A percentile compares a stretch with the other conserved stretches of the same genome.
Conservation (phyloP, 2,113 vertebrate genomes). For the Himantopus leucocephalus region DNA sequence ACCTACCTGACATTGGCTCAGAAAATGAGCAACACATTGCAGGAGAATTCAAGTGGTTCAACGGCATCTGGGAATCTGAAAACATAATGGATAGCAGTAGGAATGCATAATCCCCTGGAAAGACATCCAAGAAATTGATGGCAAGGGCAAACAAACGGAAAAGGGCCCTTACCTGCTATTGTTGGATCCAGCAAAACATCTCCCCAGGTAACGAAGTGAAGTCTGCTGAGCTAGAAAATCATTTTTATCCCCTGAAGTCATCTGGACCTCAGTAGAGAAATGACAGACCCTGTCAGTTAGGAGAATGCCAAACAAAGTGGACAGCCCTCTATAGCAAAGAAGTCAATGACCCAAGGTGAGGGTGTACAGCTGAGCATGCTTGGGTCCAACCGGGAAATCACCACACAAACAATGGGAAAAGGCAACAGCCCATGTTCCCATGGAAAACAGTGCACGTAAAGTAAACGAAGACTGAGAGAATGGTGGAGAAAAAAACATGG, state of each 20-base stretch:
- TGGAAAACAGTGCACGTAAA: neutral
- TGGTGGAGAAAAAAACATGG: neutral
- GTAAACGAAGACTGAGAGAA: neutral
- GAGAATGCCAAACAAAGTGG: neutral
- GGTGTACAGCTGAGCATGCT: neutral
- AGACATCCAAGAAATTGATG: conserved; percentile 18
- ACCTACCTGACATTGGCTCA: conserved; percentile 23
- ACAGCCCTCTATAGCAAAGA: neutral
- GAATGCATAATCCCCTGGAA: conserved; percentile 43
- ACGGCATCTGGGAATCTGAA: conserved; percentile 39
- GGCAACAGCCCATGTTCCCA: neutral
- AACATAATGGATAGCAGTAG: conserved; percentile 51
- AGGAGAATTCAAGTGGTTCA: conserved; percentile 15
- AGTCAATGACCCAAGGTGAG: neutral
- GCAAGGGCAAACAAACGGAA: conserved; percentile 3
- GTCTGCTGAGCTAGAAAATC: neutral
- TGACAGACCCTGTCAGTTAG: neutral
- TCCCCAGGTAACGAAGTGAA: neutral
- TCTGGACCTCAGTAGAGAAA: neutral
- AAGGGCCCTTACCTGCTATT: neutral
- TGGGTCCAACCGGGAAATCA: neutral
- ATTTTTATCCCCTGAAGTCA: conserved; percentile 26
- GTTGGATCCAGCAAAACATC: neutral
- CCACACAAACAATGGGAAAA: neutral
- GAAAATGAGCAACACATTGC: neutral